Conservation (phyloP, 2,797 vertebrate species). For the Geotrypetes seraphini region DNA sequence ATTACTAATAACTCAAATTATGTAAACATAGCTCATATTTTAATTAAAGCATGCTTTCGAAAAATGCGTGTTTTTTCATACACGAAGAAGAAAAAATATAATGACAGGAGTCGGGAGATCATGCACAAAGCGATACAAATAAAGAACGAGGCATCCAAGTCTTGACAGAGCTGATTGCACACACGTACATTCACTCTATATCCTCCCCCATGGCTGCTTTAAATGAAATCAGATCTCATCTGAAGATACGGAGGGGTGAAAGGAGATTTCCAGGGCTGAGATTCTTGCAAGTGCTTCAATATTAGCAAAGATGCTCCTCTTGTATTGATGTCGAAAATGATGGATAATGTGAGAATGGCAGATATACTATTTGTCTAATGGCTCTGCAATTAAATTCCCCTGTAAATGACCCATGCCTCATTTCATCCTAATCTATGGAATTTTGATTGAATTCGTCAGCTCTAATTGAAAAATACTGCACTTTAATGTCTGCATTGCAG, state of each 20-base stretch:
- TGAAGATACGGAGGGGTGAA: slow-evolving; percentile 37
- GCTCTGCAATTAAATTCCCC: slow-evolving; percentile 97
- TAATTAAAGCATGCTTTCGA: too few relatives aligned
- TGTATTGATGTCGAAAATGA: slow-evolving; percentile 90
- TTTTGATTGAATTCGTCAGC: slow-evolving; percentile 99
- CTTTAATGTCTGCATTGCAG: slow-evolving; percentile 92
- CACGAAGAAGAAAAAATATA: too few relatives aligned
- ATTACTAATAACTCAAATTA: too few relatives aligned
- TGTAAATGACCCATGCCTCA: slow-evolving; percentile 98
- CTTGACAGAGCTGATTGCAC: slow-evolving; percentile 57
- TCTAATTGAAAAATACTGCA: slow-evolving; percentile 99
- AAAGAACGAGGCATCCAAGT: slow-evolving; percentile 44
- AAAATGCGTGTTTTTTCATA: too few relatives aligned
- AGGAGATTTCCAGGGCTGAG: slow-evolving; percentile 55
- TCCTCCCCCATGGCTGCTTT: slow-evolving; percentile 53
- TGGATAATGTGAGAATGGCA: slow-evolving; percentile 89
- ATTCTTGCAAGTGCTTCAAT: slow-evolving; percentile 35
- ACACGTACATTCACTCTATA: too few relatives aligned
- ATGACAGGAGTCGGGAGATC: too few relatives aligned
- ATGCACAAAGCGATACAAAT: slow-evolving; percentile 33
- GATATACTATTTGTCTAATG: slow-evolving; percentile 99
- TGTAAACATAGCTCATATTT: too few relatives aligned
- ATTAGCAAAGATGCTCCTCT: slow-evolving; percentile 49
- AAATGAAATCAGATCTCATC: slow-evolving; percentile 65
- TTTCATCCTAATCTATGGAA: slow-evolving; percentile 98